Evolutionary conservation across 37 sponge, comb jelly and placozoan genomes (phyloP), one percentile per base, ranked within the genome.

Genomic region (Lycopodina hypogea): DNA sequence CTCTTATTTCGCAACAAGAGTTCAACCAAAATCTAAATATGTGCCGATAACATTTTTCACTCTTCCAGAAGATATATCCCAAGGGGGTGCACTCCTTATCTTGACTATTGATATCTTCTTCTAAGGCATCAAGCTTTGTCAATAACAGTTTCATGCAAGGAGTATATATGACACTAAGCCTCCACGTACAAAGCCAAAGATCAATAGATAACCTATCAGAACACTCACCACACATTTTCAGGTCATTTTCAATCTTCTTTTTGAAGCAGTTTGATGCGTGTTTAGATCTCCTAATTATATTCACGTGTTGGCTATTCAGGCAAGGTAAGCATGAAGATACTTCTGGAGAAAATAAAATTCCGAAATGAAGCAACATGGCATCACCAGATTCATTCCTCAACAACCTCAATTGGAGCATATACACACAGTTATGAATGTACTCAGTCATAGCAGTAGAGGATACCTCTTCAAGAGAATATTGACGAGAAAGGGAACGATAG

Each of bases 21-120:
- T 56, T 29, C 74, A 86, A 56, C 87, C 87, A 86, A 19, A 86
- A 69, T 0, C 26, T 14, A 33, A 86, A 79, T 0, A 74, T 11
- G 57, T 86, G 81, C 42, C 68, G 33, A 42, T 80, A 66, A 0
- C 33, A 4, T 22, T 79, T 41, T n/a, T 67, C 78, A 37, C 24
- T 69, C 52, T 70, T 58, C 74, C 69, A 74, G 36, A 33, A 74
- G 19, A 80, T 24, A 42, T 63, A 86, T 8, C 59, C 60, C 21
- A 55, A 56, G 9, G 75, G 75, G 35, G 69, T 23, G 21, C 35
- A 26, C 22, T 45, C 21, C n/a, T 63, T 72, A 21, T 4, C 15
- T 32, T 50, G 6, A 1, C 33, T 3, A 24, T 76, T 69, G 0
- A 75, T 30, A 22, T 42, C n/a, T 23, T 40, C 29, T 57, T 58